A percentile compares a stretch with the other conserved stretches of the same genome.
Conservation (phyloP, 2,797 vertebrate species). For the Gymnoscopelus braueri region DNA sequence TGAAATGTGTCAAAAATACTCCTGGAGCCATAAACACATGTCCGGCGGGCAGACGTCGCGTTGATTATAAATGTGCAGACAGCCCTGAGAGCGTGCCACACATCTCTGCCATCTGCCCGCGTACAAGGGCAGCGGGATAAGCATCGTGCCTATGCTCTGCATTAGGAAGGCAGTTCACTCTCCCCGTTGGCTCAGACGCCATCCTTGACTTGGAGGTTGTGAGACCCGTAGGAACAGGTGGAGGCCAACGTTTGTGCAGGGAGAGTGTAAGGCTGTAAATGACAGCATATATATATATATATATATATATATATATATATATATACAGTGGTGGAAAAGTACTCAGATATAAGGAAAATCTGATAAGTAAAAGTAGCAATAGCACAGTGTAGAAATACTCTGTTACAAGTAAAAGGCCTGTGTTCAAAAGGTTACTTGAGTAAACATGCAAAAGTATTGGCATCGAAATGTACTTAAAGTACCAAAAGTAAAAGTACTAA, state of each 20-base stretch:
- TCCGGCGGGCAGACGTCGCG: constrained; percentile 35
- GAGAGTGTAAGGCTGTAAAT: background rate
- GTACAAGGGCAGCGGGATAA: background rate
- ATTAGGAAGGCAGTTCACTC: background rate
- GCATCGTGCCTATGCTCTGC: background rate
- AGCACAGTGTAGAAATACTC: too few species aligned
- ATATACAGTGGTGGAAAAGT: too few species aligned
- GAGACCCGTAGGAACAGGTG: background rate
- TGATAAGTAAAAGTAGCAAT: too few species aligned
- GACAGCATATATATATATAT: too few species aligned
- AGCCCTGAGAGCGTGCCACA: constrained; percentile 10
- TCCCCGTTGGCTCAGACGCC: background rate
- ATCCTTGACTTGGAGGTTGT: background rate
- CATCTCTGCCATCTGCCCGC: constrained; percentile 31
- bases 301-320: too few species aligned
- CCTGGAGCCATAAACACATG: constrained; percentile 4
- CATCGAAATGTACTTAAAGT: too few species aligned
- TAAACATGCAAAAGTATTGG: too few species aligned
- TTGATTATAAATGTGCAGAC: constrained; percentile 33
- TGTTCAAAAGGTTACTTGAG: too few species aligned
- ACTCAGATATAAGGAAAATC: too few species aligned
- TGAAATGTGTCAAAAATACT: constrained; percentile 12
- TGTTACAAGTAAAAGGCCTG: too few species aligned
- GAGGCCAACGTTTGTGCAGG: background rate
- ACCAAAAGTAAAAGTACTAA: too few species aligned